These are phyloP conservation scores for Aphrophora alni DNA, from an alignment of 2,888 invertebrate species.

Conservation along the genomic window DNA sequence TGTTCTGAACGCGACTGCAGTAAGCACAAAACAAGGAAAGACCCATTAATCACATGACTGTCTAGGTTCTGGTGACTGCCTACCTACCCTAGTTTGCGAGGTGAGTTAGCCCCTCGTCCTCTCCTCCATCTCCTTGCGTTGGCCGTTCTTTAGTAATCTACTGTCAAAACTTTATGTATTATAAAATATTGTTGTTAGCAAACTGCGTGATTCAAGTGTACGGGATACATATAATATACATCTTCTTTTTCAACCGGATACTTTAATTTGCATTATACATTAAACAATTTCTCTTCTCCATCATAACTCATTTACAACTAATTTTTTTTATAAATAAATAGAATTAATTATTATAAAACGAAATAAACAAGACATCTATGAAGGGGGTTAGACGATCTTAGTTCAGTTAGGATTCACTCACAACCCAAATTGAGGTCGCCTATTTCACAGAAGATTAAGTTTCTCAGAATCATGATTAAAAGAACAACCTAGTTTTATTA, in stretches of 20 bases:
- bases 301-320: too few species aligned
- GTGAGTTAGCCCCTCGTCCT: neutral
- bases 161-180: constrained; percentile 2
- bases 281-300: too few species aligned
- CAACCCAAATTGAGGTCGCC: too few species aligned
- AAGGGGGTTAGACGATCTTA: too few species aligned
- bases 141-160: neutral
- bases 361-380: too few species aligned
- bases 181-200: constrained; percentile 5
- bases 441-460: too few species aligned
- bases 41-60: neutral
- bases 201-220: neutral
- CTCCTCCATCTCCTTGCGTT: neutral
- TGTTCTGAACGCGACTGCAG: neutral
- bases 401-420: too few species aligned
- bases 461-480: too few species aligned
- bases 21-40: constrained; percentile 9
- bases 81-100: neutral
- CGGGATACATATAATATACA: neutral
- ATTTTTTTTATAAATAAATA: too few species aligned
- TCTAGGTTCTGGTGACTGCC: neutral
- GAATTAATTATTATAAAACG: too few species aligned
- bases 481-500: too few species aligned
- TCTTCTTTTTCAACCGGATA: neutral
- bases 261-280: too few species aligned